Conservation (phyloP, 92 coral and sea anemone genomes). For the Nematostella vectensis region DNA sequence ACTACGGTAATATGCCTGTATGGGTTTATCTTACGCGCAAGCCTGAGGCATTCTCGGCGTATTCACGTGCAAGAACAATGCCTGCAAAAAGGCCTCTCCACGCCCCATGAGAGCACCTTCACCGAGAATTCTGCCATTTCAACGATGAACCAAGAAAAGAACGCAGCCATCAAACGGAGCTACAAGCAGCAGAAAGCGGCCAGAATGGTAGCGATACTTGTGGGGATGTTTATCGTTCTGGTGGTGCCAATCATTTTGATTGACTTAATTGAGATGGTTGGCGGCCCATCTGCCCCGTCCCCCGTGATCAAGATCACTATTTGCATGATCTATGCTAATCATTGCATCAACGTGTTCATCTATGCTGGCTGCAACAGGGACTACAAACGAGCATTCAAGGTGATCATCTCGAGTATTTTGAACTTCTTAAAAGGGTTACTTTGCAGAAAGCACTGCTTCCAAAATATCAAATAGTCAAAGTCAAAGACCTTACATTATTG, state of each 20-base stretch:
- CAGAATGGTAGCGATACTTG: constrained; percentile 30
- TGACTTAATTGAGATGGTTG: constrained; percentile 48
- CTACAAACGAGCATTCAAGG: constrained; percentile 33
- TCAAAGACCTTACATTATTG: too few species aligned
- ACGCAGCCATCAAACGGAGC: constrained; percentile 8
- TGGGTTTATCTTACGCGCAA: constrained; percentile 45
- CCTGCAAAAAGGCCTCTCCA: not conserved
- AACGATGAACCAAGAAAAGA: not conserved
- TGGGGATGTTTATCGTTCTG: constrained; percentile 47
- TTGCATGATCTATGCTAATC: constrained; percentile 48
- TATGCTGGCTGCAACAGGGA: constrained; percentile 63
- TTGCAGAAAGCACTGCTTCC: too few species aligned
- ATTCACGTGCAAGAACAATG: constrained; percentile 35
- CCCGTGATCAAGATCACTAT: constrained; percentile 34
- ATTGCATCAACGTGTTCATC: constrained; percentile 50
- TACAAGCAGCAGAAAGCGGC: constrained; percentile 47
- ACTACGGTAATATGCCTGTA: constrained; percentile 34
- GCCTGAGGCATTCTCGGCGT: constrained; percentile 31
- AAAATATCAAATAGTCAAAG: too few species aligned
- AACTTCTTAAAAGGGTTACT: not conserved
- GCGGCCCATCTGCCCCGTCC: constrained; percentile 40
- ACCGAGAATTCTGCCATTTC: constrained; percentile 3
- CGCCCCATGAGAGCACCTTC: constrained; percentile 4
- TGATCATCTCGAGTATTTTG: constrained; percentile 7
- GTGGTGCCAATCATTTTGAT: constrained; percentile 41